phyloP scores from a whole-genome alignment of 1,140 invertebrate species.

The Drosophila pseudoobscura region DNA sequence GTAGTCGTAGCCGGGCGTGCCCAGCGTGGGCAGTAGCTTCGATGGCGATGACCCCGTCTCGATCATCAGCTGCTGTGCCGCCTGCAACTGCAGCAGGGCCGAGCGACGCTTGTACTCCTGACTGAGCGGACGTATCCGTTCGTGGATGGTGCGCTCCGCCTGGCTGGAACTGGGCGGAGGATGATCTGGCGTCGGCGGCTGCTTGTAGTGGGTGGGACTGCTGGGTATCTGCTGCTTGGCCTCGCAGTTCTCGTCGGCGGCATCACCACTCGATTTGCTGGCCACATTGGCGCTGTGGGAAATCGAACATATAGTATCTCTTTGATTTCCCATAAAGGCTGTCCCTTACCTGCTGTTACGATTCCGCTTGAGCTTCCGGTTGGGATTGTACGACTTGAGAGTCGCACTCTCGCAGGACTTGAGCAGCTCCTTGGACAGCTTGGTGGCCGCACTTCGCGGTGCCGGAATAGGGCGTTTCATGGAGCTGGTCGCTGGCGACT shows the following conservation, averaged over 20 bases:
- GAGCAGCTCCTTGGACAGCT: conserved; percentile 66
- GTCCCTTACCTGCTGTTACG: conserved; percentile 71
- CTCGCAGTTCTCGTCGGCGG: conserved; percentile 59
- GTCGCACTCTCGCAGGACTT: conserved; percentile 70
- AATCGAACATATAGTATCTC: background rate
- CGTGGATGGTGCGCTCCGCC: conserved; percentile 94
- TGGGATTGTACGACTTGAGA: conserved; percentile 82
- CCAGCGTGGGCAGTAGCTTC: conserved; percentile 59
- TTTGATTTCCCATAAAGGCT: background rate
- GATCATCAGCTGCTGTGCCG: conserved; percentile 72
- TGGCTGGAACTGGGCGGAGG: conserved; percentile 96
- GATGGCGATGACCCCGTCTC: conserved; percentile 76
- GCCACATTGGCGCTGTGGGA: conserved; percentile 27
- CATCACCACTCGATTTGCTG: conserved; percentile 38
- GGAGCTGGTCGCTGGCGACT: conserved; percentile 66
- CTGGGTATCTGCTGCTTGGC: conserved; percentile 84
- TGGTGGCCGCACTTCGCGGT: conserved; percentile 53
- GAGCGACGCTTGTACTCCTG: conserved; percentile 85
- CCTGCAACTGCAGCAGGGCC: conserved; percentile 68
- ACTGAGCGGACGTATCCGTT: conserved; percentile 94
- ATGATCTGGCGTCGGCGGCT: conserved; percentile 96
- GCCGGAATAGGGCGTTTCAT: conserved; percentile 78
- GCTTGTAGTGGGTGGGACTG: conserved; percentile 94
- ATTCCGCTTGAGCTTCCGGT: conserved; percentile 80
- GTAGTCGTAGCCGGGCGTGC: conserved; percentile 67